Evolutionary conservation across 1,140 invertebrate genomes (phyloP), one percentile per base, ranked within the genome.

Genomic region (Drosophila ambigua): DNA sequence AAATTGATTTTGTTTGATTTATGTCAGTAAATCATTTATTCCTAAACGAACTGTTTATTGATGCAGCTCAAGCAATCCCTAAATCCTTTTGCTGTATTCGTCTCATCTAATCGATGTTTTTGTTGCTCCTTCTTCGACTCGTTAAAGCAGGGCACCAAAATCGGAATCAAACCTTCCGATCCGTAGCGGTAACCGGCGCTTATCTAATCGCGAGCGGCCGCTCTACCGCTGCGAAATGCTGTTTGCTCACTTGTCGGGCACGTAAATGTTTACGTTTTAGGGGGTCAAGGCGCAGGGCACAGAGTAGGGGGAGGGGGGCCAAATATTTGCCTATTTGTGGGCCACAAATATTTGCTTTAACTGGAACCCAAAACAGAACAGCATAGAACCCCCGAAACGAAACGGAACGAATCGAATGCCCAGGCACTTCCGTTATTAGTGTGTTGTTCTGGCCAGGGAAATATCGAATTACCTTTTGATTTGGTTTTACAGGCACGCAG

Each of bases 401-500:
- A 44, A 61, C 44, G 31, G 2, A 68, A 50, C 64, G 28, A 55
- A 58, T 26, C 64, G 58, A 41, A 57, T 20, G 23, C 26, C 28
- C 28, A 8, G 57, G 28, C 83, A 72, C 82, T 85, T 88, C 85
- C 85, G 84, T 77, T 79, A 79, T 85, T 85, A 72, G 77, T 83
- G 62, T 64, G 84, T 73, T 77, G 72, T n/a, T n/a, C n/a, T 60
- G 63, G 50, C 55, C 49, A 61, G 82, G 81, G 74, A 85, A 82
- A 78, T 85, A 85, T 85, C 57, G 71, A 78, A 82, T 85, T 88
- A 82, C 82, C 52, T 77, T 81, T 69, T 55, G 46, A 64, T 59
- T 53, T 15, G 23, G 44, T 65, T 67, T 66, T 59, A 89, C 92
- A 95, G 94, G 66, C 95, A 97, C 75, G 92, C 93, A 0, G 94